These are phyloP conservation scores for Adelges cooleyi DNA, from an alignment of 1,140 invertebrate genomes.

Conservation along the genomic window DNA sequence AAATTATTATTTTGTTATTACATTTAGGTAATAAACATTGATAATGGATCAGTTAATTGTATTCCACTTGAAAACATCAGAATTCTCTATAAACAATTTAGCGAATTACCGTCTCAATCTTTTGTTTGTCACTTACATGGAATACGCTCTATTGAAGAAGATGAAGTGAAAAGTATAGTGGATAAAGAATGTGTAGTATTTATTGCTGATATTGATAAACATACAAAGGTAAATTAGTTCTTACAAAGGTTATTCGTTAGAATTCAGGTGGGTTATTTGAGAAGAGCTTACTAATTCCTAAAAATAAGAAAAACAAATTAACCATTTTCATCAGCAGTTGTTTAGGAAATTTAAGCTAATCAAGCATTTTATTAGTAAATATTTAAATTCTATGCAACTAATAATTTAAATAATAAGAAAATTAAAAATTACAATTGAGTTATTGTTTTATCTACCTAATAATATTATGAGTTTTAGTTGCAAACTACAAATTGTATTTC, in stretches of 20 bases:
- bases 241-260: background rate
- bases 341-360: background rate
- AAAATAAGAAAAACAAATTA: background rate
- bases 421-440: background rate
- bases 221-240: background rate
- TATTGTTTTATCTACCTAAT: background rate
- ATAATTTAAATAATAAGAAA: background rate
- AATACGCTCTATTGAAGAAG: background rate
- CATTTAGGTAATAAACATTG: background rate
- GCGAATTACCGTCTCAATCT: slow-evolving; percentile 2
- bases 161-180: background rate
- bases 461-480: background rate
- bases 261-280: background rate
- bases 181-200: background rate
- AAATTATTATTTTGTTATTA: background rate
- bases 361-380: background rate
- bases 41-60: background rate
- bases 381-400: background rate
- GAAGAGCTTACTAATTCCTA: background rate
- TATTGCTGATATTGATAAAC: background rate
- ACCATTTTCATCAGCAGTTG: too few relatives aligned
- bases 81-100: background rate
- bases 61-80: background rate
- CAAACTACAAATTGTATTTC: background rate
- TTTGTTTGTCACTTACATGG: slow-evolving; percentile 4